phyloP scores from a whole-genome alignment of 2,888 invertebrate species.

The Microdon myrmicae region DNA sequence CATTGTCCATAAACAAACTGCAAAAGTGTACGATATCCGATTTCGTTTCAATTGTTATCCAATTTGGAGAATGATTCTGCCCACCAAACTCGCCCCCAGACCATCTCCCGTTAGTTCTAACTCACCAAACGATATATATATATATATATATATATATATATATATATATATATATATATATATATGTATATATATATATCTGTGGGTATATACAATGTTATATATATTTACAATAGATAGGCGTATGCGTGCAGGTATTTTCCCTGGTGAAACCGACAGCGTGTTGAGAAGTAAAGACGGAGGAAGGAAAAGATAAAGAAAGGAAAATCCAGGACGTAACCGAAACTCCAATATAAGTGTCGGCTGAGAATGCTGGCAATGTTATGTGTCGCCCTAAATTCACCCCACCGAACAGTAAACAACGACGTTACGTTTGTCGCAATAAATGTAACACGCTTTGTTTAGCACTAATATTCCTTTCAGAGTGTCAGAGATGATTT shows the following conservation, averaged over 20 bases:
- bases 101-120: not conserved
- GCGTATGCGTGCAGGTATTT: too few relatives aligned
- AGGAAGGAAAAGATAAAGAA: constrained; percentile 39
- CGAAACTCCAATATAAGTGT: too few relatives aligned
- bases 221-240: too few relatives aligned
- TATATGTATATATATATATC: too few relatives aligned
- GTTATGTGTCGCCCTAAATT: too few relatives aligned
- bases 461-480: constrained; percentile 56
- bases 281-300: not conserved
- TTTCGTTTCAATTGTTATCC: constrained; percentile 66
- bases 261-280: too few relatives aligned
- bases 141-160: too few relatives aligned
- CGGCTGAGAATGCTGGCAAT: too few relatives aligned
- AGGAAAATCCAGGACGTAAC: constrained; percentile 61
- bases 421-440: constrained; percentile 58
- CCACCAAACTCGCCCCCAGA: constrained; percentile 20
- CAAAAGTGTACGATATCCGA: constrained; percentile 65
- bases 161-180: too few relatives aligned
- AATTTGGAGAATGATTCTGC: constrained; percentile 57
- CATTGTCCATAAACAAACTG: constrained; percentile 51
- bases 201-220: too few relatives aligned
- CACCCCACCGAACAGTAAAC: too few relatives aligned
- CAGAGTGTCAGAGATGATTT: constrained; percentile 8
- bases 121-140: too few relatives aligned
- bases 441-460: constrained; percentile 60